Evolutionary conservation across 2,888 invertebrate species (phyloP).

Genomic region (Troides aeacus): DNA sequence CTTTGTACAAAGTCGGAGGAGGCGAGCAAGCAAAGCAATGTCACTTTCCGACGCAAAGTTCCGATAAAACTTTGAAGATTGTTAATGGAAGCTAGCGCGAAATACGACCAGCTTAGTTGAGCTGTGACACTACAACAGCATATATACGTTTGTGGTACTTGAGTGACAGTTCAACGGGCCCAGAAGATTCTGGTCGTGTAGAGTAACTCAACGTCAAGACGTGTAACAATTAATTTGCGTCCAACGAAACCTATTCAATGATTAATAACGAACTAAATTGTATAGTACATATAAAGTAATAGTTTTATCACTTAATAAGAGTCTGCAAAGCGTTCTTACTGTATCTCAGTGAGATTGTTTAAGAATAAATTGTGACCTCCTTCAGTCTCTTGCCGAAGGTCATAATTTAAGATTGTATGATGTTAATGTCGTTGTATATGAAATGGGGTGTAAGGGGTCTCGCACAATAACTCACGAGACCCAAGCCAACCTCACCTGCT

Average conservation of each 20-base stretch:
- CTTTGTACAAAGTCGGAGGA: conserved; percentile 4
- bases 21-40: background rate
- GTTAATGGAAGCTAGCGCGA: conserved; percentile 7
- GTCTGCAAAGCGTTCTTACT: too few species aligned
- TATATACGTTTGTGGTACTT: background rate
- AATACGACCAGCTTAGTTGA: conserved; percentile 15
- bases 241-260: conserved; percentile 6
- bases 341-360: too few species aligned
- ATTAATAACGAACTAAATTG: background rate
- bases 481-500: too few species aligned
- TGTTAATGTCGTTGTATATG: too few species aligned
- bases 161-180: conserved; percentile 9
- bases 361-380: too few species aligned
- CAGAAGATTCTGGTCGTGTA: conserved; percentile 8
- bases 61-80: conserved; percentile 26
- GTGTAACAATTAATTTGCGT: conserved; percentile 14
- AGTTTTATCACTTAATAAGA: too few species aligned
- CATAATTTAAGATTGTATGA: too few species aligned
- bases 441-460: too few species aligned
- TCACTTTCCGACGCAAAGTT: conserved; percentile 25
- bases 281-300: background rate
- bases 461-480: too few species aligned
- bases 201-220: conserved; percentile 9
- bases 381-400: too few species aligned
- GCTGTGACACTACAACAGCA: conserved; percentile 1